phyloP scores from a whole-genome alignment of 2,113 vertebrate species.

The Alethe diademata region DNA sequence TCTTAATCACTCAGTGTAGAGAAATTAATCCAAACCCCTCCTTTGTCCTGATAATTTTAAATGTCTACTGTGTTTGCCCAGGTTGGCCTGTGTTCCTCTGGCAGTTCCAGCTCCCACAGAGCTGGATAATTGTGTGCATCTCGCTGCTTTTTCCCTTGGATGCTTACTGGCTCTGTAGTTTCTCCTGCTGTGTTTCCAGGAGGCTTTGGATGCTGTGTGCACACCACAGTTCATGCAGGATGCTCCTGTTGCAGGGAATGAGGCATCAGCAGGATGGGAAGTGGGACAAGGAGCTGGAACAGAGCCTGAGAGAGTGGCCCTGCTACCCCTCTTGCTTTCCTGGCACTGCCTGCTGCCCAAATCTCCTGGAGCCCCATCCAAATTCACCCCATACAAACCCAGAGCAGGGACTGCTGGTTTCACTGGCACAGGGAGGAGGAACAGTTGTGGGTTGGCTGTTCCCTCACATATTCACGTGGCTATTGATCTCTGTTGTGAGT shows the following conservation, averaged over 20 bases:
- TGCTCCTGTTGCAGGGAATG: background rate
- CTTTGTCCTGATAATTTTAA: background rate
- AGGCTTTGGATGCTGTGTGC: background rate
- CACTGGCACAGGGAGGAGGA: background rate
- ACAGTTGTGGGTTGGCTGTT: background rate
- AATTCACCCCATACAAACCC: accelerated
- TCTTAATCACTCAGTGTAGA: background rate
- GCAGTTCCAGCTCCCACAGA: background rate
- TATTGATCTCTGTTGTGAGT: background rate
- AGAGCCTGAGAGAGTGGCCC: background rate
- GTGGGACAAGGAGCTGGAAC: background rate
- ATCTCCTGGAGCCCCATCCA: background rate
- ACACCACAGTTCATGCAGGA: background rate
- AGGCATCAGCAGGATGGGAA: background rate
- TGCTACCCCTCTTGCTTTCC: background rate
- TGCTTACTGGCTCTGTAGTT: background rate
- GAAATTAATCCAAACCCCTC: background rate
- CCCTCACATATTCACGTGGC: background rate
- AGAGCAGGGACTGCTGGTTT: background rate
- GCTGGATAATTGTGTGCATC: background rate
- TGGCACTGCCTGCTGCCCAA: background rate
- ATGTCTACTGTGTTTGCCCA: background rate
- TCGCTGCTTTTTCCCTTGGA: background rate
- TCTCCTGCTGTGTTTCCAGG: background rate
- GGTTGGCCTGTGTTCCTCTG: background rate